These are phyloP conservation scores for Isurus oxyrinchus DNA, from an alignment of 2,113 vertebrate species.

Conservation along the genomic window DNA sequence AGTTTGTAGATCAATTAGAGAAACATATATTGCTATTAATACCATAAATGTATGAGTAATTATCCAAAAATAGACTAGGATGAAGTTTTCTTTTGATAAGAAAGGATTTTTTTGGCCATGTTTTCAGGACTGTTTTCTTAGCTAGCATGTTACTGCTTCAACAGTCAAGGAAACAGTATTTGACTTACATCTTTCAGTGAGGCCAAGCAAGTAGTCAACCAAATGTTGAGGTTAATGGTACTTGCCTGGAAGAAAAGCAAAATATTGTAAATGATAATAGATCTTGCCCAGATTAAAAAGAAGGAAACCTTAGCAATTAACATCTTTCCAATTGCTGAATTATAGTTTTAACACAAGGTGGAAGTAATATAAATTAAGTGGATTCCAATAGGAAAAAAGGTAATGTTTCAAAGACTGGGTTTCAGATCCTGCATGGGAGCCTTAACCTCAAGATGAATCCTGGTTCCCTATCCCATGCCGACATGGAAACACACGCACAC, in stretches of 20 bases:
- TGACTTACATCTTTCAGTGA: background rate
- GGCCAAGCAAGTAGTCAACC: background rate
- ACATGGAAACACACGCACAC: too few species aligned
- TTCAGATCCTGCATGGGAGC: too few species aligned
- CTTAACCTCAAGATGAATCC: too few species aligned
- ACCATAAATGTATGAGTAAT: background rate
- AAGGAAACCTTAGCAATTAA: background rate
- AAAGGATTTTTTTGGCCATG: background rate
- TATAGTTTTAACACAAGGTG: too few species aligned
- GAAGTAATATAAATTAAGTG: too few species aligned
- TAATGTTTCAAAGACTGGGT: too few species aligned
- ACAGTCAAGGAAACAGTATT: background rate
- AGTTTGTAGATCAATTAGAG: background rate
- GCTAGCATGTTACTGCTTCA: background rate
- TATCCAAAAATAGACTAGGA: background rate
- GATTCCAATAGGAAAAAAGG: too few species aligned
- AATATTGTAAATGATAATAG: background rate
- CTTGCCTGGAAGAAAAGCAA: background rate
- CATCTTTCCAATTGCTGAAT: too few species aligned
- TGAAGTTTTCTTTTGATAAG: background rate
- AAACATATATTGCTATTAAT: background rate
- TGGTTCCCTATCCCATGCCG: too few species aligned
- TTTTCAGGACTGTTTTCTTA: background rate
- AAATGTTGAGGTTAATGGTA: background rate
- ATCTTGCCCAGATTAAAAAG: background rate